Percentiles rank a stretch among this genome's conserved stretches.
phyloP scores from a whole-genome alignment of 2,113 vertebrate species.

The Labrus mixtus region DNA sequence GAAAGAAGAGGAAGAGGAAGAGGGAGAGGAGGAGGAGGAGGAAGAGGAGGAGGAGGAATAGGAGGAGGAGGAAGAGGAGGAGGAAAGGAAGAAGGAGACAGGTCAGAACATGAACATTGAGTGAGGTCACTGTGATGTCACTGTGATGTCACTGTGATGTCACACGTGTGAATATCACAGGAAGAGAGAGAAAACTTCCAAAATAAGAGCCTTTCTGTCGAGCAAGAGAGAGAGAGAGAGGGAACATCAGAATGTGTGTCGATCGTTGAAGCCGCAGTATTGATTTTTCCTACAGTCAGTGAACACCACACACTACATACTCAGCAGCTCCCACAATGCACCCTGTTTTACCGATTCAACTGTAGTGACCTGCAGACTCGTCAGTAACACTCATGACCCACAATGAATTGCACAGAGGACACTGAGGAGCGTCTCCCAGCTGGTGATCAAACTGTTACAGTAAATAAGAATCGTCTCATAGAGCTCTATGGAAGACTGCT shows the following conservation, averaged over 20 bases:
- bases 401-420: background rate
- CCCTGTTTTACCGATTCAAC: background rate
- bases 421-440: too few species aligned
- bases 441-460: too few species aligned
- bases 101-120: background rate
- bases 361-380: background rate
- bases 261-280: constrained; percentile 7
- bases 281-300: constrained; percentile 31
- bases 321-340: constrained; percentile 22
- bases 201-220: background rate
- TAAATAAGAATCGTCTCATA: too few species aligned
- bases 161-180: too few species aligned
- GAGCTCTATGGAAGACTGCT: too few species aligned
- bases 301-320: background rate
- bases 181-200: background rate
- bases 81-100: too few species aligned
- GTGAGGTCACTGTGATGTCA: constrained; percentile 6
- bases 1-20: too few species aligned
- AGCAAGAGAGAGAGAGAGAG: too few species aligned
- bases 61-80: too few species aligned
- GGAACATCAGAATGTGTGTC: background rate
- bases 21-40: too few species aligned
- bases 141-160: too few species aligned
- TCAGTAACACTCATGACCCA: background rate
- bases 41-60: too few species aligned